A percentile compares a stretch with the other conserved stretches of the same genome.
Evolutionary conservation across 2,888 invertebrate species (phyloP).

Genomic region (Chrysopilus asiliformis): DNA sequence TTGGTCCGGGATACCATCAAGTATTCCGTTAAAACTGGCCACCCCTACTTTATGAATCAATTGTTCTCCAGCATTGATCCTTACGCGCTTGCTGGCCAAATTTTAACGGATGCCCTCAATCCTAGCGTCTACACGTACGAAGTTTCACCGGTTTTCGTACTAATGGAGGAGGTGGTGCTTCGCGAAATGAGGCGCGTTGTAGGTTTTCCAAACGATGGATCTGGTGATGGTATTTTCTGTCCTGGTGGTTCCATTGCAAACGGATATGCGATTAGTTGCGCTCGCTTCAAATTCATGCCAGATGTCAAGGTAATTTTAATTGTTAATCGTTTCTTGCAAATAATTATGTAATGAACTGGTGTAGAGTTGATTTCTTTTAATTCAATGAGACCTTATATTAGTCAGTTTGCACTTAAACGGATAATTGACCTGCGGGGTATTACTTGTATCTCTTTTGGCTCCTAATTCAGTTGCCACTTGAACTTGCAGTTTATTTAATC

Average conservation of each 20-base stretch:
- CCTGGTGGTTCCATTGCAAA: slow-evolving; percentile 86
- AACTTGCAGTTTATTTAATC: too few species aligned
- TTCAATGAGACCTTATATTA: neutral
- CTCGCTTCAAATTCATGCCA: slow-evolving; percentile 56
- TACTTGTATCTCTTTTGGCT: too few species aligned
- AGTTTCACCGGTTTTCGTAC: slow-evolving; percentile 73
- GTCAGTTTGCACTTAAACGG: neutral
- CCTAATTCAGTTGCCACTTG: too few species aligned
- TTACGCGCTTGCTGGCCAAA: slow-evolving; percentile 70
- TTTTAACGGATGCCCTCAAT: slow-evolving; percentile 74
- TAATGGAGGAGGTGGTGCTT: slow-evolving; percentile 75
- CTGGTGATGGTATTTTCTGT: slow-evolving; percentile 77
- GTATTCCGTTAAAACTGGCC: slow-evolving; percentile 81
- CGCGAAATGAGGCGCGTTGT: slow-evolving; percentile 65
- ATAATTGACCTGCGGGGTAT: neutral
- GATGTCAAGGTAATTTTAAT: slow-evolving; percentile 50
- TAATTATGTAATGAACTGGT: too few species aligned
- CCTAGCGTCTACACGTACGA: slow-evolving; percentile 83
- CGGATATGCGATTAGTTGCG: slow-evolving; percentile 81
- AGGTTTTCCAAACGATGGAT: slow-evolving; percentile 57
- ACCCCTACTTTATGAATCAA: slow-evolving; percentile 82
- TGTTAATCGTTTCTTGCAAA: too few species aligned
- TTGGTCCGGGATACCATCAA: slow-evolving; percentile 58
- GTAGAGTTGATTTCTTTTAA: neutral
- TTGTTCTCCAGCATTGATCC: slow-evolving; percentile 75